These are phyloP conservation scores for Spodoptera litura DNA, from an alignment of 1,140 invertebrate species.

Conservation along the genomic window DNA sequence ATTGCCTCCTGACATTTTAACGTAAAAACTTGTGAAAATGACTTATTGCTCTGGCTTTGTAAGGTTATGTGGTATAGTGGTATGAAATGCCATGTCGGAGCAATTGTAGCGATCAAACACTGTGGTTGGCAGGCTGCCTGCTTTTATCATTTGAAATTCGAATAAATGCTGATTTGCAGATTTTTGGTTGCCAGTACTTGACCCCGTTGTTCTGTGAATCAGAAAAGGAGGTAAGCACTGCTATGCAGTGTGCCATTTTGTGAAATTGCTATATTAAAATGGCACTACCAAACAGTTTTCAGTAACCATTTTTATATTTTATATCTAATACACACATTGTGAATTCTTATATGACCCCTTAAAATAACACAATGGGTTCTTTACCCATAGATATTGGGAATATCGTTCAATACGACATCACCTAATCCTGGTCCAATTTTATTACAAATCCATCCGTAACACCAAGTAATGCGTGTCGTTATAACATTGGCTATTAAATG, in stretches of 20 bases:
- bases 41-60: conserved; percentile 50
- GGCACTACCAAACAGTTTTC: neutral
- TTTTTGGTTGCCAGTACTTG: conserved; percentile 35
- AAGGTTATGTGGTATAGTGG: neutral
- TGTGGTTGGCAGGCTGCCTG: conserved; percentile 28
- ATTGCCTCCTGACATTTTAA: conserved; percentile 55
- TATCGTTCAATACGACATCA: too few species aligned
- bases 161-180: conserved; percentile 37
- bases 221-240: conserved; percentile 14
- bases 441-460: too few species aligned
- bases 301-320: too few species aligned
- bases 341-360: too few species aligned
- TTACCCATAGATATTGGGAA: too few species aligned
- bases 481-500: too few species aligned
- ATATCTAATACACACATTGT: too few species aligned
- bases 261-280: conserved; percentile 1
- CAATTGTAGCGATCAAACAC: conserved; percentile 38
- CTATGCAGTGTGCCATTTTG: neutral
- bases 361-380: too few species aligned
- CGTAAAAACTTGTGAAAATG: conserved; percentile 58
- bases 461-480: too few species aligned
- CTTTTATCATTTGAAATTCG: conserved; percentile 25
- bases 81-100: conserved; percentile 26
- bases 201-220: conserved; percentile 24
- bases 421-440: too few species aligned